Evolutionary conservation across 1,140 invertebrate species (phyloP).

Genomic region (Andricus grossulariae): DNA sequence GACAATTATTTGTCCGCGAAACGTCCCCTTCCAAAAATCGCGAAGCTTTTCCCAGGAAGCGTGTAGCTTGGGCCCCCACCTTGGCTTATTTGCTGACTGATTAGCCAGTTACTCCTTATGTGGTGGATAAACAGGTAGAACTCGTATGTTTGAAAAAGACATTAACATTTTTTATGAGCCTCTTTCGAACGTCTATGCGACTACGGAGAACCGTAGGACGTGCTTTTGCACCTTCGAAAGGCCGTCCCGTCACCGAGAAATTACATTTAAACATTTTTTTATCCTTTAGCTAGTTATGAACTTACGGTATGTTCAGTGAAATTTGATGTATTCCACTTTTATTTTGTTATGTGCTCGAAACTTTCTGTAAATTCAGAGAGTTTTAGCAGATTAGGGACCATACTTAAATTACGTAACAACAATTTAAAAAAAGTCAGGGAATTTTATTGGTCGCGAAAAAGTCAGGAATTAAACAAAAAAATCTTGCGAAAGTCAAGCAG

Average conservation of each 20-base stretch:
- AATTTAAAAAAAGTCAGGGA: no score
- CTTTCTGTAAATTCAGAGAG: not conserved
- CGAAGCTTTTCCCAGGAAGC: constrained; percentile 25
- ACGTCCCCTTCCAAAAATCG: constrained; percentile 8
- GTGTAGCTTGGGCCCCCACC: constrained; percentile 9
- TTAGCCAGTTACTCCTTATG: constrained; percentile 25
- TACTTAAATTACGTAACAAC: no score
- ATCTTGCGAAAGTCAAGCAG: no score
- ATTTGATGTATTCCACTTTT: not conserved
- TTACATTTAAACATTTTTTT: not conserved
- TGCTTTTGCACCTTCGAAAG: constrained; percentile 18
- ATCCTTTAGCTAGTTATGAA: not conserved
- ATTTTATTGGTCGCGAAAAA: no score
- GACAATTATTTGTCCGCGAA: constrained; percentile 31
- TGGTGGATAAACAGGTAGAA: not conserved
- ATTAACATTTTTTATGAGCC: constrained; percentile 56
- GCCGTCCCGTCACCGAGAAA: not conserved
- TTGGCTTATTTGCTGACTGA: not conserved
- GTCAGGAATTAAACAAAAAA: no score
- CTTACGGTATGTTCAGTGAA: not conserved
- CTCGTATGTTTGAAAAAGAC: constrained; percentile 56
- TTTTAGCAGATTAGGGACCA: not conserved
- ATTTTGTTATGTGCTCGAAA: not conserved
- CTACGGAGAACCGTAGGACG: constrained; percentile 34
- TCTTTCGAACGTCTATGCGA: constrained; percentile 35